Conservation (phyloP, 2,888 invertebrate genomes). For the Parapristionchus giblindavisi region DNA sequence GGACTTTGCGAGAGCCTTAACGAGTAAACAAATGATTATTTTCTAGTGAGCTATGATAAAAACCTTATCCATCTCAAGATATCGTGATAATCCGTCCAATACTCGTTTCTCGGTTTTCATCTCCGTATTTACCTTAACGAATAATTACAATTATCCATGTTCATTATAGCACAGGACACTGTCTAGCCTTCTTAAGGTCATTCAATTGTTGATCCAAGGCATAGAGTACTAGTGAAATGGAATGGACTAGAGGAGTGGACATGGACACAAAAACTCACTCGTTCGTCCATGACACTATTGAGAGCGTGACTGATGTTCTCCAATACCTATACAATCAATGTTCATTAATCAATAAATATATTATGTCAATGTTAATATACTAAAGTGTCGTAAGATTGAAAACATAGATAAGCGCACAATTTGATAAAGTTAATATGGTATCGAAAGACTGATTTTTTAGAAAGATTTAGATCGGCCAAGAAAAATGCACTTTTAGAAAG, state of each 20-base stretch:
- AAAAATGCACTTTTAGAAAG: too few relatives aligned
- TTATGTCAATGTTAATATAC: too few relatives aligned
- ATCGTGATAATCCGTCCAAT: conserved; percentile 46
- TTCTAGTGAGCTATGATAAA: neutral
- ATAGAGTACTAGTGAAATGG: too few relatives aligned
- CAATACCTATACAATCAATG: conserved; percentile 26
- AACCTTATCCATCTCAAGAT: conserved; percentile 51
- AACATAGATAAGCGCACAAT: too few relatives aligned
- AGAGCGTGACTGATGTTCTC: conserved; percentile 13
- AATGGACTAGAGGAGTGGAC: too few relatives aligned
- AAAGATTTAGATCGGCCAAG: too few relatives aligned
- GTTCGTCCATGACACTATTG: conserved; percentile 31
- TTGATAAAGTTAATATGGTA: too few relatives aligned
- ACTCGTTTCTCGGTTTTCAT: conserved; percentile 51
- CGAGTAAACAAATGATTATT: neutral
- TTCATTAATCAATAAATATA: neutral
- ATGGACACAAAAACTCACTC: conserved; percentile 13
- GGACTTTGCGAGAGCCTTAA: conserved; percentile 38
- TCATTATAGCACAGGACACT: neutral
- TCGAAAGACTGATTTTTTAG: too few relatives aligned
- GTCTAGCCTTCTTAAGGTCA: neutral
- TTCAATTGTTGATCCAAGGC: neutral
- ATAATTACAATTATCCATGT: neutral
- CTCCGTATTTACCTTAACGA: conserved; percentile 47
- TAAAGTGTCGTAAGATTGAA: too few relatives aligned